These are phyloP conservation scores for Ephestia elutella DNA, from an alignment of 1,140 invertebrate genomes.

Conservation along the genomic window DNA sequence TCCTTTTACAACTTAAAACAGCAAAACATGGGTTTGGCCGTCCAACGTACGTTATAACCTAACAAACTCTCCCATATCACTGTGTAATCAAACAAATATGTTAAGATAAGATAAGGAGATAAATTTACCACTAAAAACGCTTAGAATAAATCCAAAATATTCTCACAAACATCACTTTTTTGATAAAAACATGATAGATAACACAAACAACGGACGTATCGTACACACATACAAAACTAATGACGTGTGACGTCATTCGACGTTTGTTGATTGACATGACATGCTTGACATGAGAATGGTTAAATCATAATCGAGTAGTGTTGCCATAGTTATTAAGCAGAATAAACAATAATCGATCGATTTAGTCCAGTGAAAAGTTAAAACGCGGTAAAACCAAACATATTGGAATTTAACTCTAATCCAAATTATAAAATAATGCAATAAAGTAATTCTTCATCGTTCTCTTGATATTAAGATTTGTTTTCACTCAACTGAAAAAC, in stretches of 20 bases:
- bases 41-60: constrained; percentile 49
- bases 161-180: constrained; percentile 65
- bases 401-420: not conserved
- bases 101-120: constrained; percentile 52
- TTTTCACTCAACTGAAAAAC: not conserved
- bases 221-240: constrained; percentile 36
- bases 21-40: constrained; percentile 51
- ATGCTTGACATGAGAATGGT: constrained; percentile 15
- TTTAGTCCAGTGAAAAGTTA: not conserved
- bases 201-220: constrained; percentile 56
- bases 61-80: constrained; percentile 34
- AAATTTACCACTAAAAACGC: constrained; percentile 62
- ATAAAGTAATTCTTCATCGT: too few species aligned
- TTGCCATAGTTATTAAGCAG: not conserved
- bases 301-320: constrained; percentile 16
- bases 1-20: constrained; percentile 51
- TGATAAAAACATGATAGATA: constrained; percentile 73
- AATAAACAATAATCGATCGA: not conserved
- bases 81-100: constrained; percentile 37
- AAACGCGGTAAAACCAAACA: too few species aligned
- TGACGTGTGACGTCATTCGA: constrained; percentile 12
- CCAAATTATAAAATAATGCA: too few species aligned
- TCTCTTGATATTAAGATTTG: too few species aligned
- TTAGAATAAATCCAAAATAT: constrained; percentile 54
- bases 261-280: constrained; percentile 3